These are phyloP conservation scores for Helogale parvula DNA, from an alignment of 2,113 vertebrate species.

Conservation along the genomic window DNA sequence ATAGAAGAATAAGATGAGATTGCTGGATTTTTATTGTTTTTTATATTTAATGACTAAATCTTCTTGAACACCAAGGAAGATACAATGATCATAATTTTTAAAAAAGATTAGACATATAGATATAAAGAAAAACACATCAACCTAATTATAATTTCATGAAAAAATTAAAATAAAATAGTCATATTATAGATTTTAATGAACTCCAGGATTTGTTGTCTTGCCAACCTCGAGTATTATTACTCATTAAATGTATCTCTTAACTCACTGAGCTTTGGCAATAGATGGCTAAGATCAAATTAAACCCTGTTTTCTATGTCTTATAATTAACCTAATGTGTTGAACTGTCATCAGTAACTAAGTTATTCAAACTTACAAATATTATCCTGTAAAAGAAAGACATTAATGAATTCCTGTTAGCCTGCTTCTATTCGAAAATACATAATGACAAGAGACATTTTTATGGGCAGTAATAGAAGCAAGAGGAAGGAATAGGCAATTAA, in stretches of 20 bases:
- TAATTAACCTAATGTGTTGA: constrained; percentile 76
- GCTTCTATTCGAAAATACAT: neutral
- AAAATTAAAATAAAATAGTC: constrained; percentile 22
- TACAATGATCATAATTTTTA: neutral
- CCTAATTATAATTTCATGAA: constrained; percentile 19
- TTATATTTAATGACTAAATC: neutral
- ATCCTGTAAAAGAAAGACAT: constrained; percentile 52
- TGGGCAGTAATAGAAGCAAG: constrained; percentile 4
- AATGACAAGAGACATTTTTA: constrained; percentile 39
- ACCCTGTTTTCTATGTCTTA: constrained; percentile 61
- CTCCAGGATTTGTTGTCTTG: constrained; percentile 45
- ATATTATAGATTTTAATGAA: constrained; percentile 48
- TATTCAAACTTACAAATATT: constrained; percentile 68
- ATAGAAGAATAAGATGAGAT: neutral
- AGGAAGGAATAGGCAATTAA: constrained; percentile 44
- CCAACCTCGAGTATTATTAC: constrained; percentile 31
- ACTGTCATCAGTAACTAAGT: constrained; percentile 62
- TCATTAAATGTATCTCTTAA: constrained; percentile 71
- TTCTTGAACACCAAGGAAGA: neutral
- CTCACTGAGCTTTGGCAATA: constrained; percentile 69
- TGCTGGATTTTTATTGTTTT: neutral
- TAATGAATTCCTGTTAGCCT: neutral
- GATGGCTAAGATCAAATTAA: constrained; percentile 76
- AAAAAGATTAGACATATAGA: neutral
- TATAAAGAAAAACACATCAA: neutral